Evolutionary conservation across 2,888 invertebrate species (phyloP), one percentile per base, ranked within the genome.

Genomic region (Cybosia mesomella): DNA sequence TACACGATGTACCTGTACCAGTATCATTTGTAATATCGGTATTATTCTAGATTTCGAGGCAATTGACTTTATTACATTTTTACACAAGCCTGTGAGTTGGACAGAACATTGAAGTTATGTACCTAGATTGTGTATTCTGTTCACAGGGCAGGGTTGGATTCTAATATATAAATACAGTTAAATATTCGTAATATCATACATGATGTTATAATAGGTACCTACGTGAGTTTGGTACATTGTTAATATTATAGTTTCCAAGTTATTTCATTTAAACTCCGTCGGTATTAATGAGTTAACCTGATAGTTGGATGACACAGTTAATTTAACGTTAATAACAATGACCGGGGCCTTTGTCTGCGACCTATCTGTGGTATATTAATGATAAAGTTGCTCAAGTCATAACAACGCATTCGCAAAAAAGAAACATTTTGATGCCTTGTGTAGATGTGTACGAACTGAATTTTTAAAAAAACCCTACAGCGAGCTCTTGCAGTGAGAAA

Each of bases 1-100:
- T 60, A 68, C 72, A 78, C 21, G 58, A 58, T 22, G 21, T 36
- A 59, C 58, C 15, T 73, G 73, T 71, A 79, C 77, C 73, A 68
- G 69, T 78, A 76, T 76, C 70, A 34, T 34, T 58, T 58, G 75
- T 70, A 55, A 55, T 55, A 55, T 55, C 54, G 22, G 54, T 24
- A 55, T 55, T 55, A 22, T 55, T 55, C 22, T 55, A 55, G 54
- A 24, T 24, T 43, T 55, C 15, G 28, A 34, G 4, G 32, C 32
- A 28, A 28, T 57, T 24, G 24, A 15, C 15, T 57, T 24, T 0
- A 18, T 24, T n/a, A n/a, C n/a, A n/a, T n/a, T n/a, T n/a, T n/a
- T n/a, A n/a, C n/a, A n/a, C n/a, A n/a, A n/a, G n/a, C 13, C 28
- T 22, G 10, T 55, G 22, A 13, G 55, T 55, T 55, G 55, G 15